A percentile compares a stretch with the other conserved stretches of the same genome.
Evolutionary conservation across 2,113 vertebrate genomes (phyloP).

Genomic region (Montifringilla adamsi): DNA sequence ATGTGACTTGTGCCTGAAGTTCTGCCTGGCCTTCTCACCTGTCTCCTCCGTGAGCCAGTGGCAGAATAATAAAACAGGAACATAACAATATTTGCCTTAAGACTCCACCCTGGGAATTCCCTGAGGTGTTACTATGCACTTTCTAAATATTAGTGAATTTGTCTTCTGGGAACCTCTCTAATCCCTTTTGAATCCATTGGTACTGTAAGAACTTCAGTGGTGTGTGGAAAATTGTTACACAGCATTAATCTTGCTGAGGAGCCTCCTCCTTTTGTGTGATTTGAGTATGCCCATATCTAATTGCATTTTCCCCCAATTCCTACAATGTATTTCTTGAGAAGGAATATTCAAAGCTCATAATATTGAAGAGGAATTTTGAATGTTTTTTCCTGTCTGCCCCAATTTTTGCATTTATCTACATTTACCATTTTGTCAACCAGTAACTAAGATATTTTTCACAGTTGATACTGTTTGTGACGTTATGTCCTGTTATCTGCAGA

Average conservation of each 20-base stretch:
- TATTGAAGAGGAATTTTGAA: not conserved
- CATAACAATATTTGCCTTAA: not conserved
- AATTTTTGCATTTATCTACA: not conserved
- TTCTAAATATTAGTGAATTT: not conserved
- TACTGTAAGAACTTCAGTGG: not conserved
- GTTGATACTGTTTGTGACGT: not conserved
- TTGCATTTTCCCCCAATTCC: not conserved
- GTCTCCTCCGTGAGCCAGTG: fast-evolving
- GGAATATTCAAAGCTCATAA: not conserved
- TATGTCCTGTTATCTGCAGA: not conserved
- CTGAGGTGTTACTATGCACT: not conserved
- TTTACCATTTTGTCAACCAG: not conserved
- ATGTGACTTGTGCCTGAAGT: not conserved
- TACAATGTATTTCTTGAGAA: not conserved
- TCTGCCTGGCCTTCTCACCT: not conserved
- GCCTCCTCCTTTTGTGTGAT: not conserved
- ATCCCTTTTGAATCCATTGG: not conserved
- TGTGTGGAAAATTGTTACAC: not conserved
- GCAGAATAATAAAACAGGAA: not conserved
- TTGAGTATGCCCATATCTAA: not conserved
- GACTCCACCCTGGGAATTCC: not conserved
- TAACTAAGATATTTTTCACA: not conserved
- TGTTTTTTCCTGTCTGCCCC: not conserved
- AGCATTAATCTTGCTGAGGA: not conserved
- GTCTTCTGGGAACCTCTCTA: not conserved